A percentile compares a stretch with the other conserved stretches of the same genome.
Conservation (phyloP, 1,140 invertebrate genomes). For the Rhopalosiphum padi region DNA sequence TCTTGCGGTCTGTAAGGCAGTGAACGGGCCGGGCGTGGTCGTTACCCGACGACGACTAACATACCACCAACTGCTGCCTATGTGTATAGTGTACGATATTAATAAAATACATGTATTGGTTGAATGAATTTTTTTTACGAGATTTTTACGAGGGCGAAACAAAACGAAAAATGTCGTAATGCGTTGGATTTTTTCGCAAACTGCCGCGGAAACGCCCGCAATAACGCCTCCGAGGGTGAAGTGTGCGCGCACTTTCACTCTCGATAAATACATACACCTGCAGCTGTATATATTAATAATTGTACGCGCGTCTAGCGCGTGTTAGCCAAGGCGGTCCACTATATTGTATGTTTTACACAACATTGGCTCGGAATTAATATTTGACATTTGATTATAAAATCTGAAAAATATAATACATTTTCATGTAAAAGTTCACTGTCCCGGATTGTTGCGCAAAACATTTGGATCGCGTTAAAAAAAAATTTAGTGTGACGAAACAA, state of each 20-base stretch:
- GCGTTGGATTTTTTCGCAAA: neutral
- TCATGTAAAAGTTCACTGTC: neutral
- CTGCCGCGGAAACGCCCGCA: neutral
- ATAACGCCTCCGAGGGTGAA: neutral
- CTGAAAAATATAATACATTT: neutral
- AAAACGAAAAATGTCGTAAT: neutral
- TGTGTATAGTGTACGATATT: neutral
- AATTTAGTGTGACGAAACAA: neutral
- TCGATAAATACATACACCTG: neutral
- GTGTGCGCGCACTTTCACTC: neutral
- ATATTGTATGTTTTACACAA: neutral
- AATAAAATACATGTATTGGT: neutral
- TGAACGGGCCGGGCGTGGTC: neutral
- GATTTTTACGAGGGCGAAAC: neutral
- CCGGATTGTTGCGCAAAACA: neutral
- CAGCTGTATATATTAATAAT: neutral
- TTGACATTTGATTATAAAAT: conserved; percentile 5
- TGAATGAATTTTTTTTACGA: neutral
- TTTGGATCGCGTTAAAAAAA: neutral
- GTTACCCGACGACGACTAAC: neutral
- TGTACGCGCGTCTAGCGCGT: neutral
- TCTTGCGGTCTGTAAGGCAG: neutral
- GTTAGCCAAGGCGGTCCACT: neutral
- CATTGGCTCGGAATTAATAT: neutral
- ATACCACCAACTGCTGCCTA: neutral